Percentiles rank a stretch among this genome's conserved stretches.
Conservation (phyloP, 2,888 invertebrate genomes). For the Xestia sexstrigata region DNA sequence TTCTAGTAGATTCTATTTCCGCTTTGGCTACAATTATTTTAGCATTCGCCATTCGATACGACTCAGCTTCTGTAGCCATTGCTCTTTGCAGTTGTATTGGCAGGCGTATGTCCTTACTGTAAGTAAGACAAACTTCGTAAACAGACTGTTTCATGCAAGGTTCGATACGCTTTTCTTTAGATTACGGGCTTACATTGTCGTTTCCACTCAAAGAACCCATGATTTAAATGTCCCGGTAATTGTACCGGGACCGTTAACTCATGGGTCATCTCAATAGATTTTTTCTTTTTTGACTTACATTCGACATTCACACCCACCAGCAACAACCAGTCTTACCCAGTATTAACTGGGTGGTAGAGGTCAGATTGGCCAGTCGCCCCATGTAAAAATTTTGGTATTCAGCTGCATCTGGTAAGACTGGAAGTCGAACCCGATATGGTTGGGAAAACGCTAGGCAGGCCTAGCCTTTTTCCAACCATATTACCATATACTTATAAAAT, state of each 20-base stretch:
- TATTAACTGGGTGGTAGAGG: too few relatives aligned
- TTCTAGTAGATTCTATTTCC: conserved; percentile 91
- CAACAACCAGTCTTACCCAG: too few relatives aligned
- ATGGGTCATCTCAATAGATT: too few relatives aligned
- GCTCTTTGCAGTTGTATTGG: conserved; percentile 90
- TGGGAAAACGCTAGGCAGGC: too few relatives aligned
- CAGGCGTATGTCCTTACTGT: conserved; percentile 78
- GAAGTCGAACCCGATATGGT: too few relatives aligned
- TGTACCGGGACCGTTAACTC: too few relatives aligned
- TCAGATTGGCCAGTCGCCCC: too few relatives aligned
- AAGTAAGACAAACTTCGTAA: conserved; percentile 3
- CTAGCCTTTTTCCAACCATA: too few relatives aligned
- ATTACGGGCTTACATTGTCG: not conserved
- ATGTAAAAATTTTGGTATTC: too few relatives aligned
- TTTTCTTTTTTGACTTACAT: not conserved
- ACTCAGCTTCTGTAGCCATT: conserved; percentile 92
- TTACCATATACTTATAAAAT: too few relatives aligned
- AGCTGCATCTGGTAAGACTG: too few relatives aligned
- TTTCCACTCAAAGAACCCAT: not conserved
- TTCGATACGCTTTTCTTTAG: not conserved
- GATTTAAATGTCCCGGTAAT: not conserved
- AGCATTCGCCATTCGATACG: conserved; percentile 91
- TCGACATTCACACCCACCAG: too few relatives aligned
- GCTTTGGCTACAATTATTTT: conserved; percentile 92
- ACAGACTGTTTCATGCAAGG: not conserved